Base-by-base conservation (phyloP, 2,797 vertebrate genomes). In the Megaceryle alcyon region DNA sequence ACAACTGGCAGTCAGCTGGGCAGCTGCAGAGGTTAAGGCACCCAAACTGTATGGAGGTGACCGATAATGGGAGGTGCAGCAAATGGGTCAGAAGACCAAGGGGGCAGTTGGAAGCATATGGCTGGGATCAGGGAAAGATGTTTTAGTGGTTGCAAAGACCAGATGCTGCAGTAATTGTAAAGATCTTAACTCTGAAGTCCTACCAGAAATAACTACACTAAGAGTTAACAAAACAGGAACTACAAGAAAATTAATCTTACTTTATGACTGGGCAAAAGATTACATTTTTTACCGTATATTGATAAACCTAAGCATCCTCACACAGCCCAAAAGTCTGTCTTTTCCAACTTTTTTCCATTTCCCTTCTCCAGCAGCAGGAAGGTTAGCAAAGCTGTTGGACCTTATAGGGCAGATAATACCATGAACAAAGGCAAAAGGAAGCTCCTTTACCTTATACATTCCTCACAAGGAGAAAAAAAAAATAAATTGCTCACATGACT, bases 41-140 rank as follows among this genome's bases (percentile, higher is more conserved):
- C 15, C 57, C 25, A 14, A 16, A 20, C 11, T 33, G 14, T 14
- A 7, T 2, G 48, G 33, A 13, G 41, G 20, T 4, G 20, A 22
- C 0, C 22, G 29, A 4, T 4, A 20, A 13, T 0, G 31, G 31
- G 21, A 48, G 16, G 14, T 3, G 3, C 64, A 41, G n/a, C 13
- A 60, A 31, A 44, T 0, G 10, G 16, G 29, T 25, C 57, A 41
- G 44, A 14, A 63, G 31, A 37, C 10, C 0, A 2, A 33, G 6
- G 10, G 28, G 9, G 4, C 15, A 31, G 18, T 4, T 9, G 72
- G 65, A 25, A 60, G 25, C 28, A 9, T 6, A 4, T 0, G 1
- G 12, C 19, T 63, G 35, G 20, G 26, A 33, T 46, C 44, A 14
- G 29, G 46, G 8, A 33, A 75, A 72, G 57, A 9, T 73, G 17